Conservation (phyloP, 2,797 vertebrate species). For the Cheirogaleus major region DNA sequence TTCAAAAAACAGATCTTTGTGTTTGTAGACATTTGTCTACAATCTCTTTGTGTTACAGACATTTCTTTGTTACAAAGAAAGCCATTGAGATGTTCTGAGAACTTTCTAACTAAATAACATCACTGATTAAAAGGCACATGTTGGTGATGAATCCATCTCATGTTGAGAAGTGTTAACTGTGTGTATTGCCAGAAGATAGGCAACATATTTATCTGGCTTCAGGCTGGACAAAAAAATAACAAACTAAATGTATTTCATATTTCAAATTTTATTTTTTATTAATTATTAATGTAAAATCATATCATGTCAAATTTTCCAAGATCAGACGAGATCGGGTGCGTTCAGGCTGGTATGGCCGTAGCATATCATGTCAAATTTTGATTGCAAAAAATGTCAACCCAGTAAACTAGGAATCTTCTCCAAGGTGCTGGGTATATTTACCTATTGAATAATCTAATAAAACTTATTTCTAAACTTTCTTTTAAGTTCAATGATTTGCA, state of each 20-base stretch:
- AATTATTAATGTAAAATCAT: background rate
- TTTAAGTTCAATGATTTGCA: background rate
- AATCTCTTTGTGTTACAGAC: background rate
- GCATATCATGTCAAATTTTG: background rate
- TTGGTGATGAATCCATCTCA: background rate
- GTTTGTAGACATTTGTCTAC: background rate
- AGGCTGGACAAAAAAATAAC: background rate
- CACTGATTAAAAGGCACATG: background rate
- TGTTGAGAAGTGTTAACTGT: background rate
- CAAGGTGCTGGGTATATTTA: background rate
- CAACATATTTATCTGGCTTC: background rate
- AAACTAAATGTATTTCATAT: background rate
- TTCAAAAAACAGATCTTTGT: background rate
- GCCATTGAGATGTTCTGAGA: background rate
- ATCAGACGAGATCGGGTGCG: too few species aligned
- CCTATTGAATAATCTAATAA: background rate
- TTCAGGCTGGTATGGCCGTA: too few species aligned
- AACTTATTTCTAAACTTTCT: background rate
- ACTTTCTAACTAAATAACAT: background rate
- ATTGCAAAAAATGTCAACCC: background rate
- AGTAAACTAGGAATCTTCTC: background rate
- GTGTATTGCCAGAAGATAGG: background rate
- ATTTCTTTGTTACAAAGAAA: background rate
- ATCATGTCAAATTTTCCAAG: too few species aligned
- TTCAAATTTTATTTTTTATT: background rate